phyloP scores from a whole-genome alignment of 2,797 vertebrate species.

The Linurgus olivaceus region DNA sequence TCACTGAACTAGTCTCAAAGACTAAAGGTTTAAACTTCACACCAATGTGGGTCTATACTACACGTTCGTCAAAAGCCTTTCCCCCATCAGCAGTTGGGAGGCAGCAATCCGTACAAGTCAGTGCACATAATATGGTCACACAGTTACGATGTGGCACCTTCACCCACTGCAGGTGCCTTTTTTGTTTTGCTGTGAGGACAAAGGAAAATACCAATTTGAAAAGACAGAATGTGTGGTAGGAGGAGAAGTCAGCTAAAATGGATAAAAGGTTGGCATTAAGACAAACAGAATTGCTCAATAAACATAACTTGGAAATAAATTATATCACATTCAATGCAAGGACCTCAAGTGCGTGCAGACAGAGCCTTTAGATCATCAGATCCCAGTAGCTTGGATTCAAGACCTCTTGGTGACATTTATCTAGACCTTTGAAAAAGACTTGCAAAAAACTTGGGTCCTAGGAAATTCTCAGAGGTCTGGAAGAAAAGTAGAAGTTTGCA shows the following conservation, averaged over 20 bases:
- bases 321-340: neutral
- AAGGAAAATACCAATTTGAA: neutral
- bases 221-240: neutral
- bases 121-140: rapidly evolving
- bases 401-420: neutral
- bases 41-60: neutral
- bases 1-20: neutral
- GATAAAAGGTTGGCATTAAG: neutral
- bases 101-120: neutral
- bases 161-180: neutral
- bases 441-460: neutral
- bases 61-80: neutral
- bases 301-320: neutral
- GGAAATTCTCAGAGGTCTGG: conserved; percentile 63
- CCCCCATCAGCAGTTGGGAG: neutral
- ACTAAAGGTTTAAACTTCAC: neutral
- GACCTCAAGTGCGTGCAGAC: neutral
- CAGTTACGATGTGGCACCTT: neutral
- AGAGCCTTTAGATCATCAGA: neutral
- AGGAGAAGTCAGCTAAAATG: neutral
- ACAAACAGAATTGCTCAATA: neutral
- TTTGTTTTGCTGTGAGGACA: neutral
- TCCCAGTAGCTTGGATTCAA: neutral
- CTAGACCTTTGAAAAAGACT: neutral
- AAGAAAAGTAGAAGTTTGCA: neutral